Evolutionary conservation across 2,888 invertebrate species (phyloP), one percentile per base, ranked within the genome.

Genomic region (Oxystoma pomonae): DNA sequence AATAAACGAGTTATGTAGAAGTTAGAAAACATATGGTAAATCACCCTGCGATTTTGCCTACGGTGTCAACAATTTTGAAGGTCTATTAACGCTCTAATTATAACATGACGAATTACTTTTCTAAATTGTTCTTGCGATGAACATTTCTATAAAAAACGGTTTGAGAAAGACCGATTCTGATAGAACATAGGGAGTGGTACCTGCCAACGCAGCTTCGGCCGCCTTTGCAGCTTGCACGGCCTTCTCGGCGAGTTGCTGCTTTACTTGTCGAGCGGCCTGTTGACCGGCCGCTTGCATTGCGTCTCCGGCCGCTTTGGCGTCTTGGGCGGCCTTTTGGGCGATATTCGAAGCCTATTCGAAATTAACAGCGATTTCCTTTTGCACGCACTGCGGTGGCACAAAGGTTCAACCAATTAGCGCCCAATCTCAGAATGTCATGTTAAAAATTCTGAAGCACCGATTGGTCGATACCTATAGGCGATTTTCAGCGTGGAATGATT

Each of bases 261-360:
- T 90, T 0, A 75, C 74, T 86, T 90, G 89, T 76, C 86, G 87
- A 16, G 88, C 82, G 2, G 88, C 89, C 71, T 88, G 87, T 60
- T 86, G 87, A 3, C 87, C 88, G 12, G 89, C 89, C 0, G 87
- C 85, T 73, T 87, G 86, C 70, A 90, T 89, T 0, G 89, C 89
- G 18, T 87, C 88, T 21, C 89, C 86, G 0, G 89, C 89, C 0
- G 89, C 86, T 72, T 90, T 90, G 0, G 90, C 90, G 74, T 90
- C 89, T 57, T 88, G 86, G 0, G 90, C 90, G 0, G 90, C 90
- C 70, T 89, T 88, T 71, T 87, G 85, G 0, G 90, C 90, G 72
- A 90, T 88, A 73, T 82, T 86, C 0, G 86, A 82, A 0, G 87
- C 86, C 71, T 75, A 51, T 18, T n/a, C 17, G 17, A 18, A n/a